Evolutionary conservation across 1,140 invertebrate species (phyloP).

Genomic region (Lithobius niger): DNA sequence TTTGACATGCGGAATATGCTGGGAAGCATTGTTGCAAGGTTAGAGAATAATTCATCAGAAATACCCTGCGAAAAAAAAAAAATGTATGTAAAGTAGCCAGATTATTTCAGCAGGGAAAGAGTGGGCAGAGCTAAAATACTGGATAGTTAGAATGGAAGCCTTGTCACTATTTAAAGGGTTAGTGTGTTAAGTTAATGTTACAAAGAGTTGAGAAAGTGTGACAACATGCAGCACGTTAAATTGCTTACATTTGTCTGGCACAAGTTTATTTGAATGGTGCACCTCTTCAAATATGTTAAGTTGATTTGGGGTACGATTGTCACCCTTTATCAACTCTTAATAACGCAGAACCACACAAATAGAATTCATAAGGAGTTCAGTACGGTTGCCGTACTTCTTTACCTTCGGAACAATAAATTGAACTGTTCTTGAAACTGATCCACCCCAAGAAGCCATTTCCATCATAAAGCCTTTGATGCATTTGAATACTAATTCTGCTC

Average conservation of each 20-base stretch:
- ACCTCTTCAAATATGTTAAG: not conserved
- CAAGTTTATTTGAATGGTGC: not conserved
- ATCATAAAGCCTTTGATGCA: slow-evolving; percentile 99
- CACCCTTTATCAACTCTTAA: no score
- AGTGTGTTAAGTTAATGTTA: slow-evolving; percentile 3
- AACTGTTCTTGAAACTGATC: slow-evolving; percentile 74
- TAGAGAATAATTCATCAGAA: slow-evolving; percentile 69
- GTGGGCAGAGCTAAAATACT: no score
- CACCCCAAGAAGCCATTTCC: slow-evolving; percentile 86
- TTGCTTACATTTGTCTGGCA: not conserved
- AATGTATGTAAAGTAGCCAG: not conserved
- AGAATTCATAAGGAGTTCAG: no score
- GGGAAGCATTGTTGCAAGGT: slow-evolving; percentile 71
- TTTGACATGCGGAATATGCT: slow-evolving; percentile 82
- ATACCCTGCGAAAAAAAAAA: slow-evolving; percentile 48
- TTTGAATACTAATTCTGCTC: slow-evolving; percentile 93
- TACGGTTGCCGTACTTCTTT: slow-evolving; percentile 19
- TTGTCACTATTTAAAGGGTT: not conserved
- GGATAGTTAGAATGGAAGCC: not conserved
- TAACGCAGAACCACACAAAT: no score
- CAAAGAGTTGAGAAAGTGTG: not conserved
- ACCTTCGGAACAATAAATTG: slow-evolving; percentile 69
- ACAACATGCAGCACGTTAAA: not conserved
- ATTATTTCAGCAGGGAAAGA: not conserved
- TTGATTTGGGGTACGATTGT: not conserved